Evolutionary conservation across 2,888 invertebrate species (phyloP).

Genomic region (Pyralis farinalis): DNA sequence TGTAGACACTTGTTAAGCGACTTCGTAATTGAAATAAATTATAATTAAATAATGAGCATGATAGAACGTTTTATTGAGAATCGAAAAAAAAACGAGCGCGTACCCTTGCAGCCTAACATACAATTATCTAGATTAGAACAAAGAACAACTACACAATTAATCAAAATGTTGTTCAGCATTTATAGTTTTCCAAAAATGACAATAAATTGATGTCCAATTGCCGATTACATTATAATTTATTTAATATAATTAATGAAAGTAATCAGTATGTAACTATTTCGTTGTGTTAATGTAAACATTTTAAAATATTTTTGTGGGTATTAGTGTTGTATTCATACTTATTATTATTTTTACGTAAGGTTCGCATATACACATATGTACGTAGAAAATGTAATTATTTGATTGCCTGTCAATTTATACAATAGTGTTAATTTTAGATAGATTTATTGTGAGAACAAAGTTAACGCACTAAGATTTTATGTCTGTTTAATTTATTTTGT

Average conservation of each 20-base stretch:
- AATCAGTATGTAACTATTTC: no score
- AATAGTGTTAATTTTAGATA: background rate
- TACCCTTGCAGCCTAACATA: no score
- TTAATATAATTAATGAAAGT: background rate
- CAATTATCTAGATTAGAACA: no score
- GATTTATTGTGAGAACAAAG: constrained; percentile 23
- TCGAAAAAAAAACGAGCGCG: no score
- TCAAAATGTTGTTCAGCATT: background rate
- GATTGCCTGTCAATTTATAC: background rate
- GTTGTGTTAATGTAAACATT: no score
- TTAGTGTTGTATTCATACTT: background rate
- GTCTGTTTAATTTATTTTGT: constrained; percentile 47
- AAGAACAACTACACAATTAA: no score
- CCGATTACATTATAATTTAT: background rate
- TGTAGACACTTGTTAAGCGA: no score
- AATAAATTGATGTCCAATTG: background rate
- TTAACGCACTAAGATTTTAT: constrained; percentile 33
- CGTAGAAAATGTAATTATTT: background rate
- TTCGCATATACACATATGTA: no score
- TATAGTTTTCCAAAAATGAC: background rate
- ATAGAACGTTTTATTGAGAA: no score
- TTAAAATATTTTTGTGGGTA: no score
- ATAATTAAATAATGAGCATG: no score
- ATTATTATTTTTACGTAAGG: background rate
- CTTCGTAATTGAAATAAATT: no score